A percentile compares a stretch with the other conserved stretches of the same genome.
Evolutionary conservation across 2,888 invertebrate species (phyloP).

Genomic region (Caenorhabditis sp.): DNA sequence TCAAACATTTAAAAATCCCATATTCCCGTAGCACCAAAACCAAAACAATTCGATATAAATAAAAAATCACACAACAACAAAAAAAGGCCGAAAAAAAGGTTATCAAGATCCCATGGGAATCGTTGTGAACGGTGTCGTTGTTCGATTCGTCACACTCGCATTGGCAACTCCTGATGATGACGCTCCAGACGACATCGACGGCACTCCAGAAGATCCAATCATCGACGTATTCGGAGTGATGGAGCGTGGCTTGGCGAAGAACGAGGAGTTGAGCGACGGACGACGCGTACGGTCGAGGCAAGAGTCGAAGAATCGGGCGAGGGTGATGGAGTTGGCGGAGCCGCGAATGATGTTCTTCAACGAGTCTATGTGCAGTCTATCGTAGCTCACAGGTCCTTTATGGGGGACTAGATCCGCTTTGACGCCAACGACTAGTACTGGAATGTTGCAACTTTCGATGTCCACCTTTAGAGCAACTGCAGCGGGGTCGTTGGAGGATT

Average conservation of each 20-base stretch:
- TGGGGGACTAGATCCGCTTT: conserved; percentile 88
- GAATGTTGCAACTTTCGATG: conserved; percentile 86
- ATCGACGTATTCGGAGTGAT: conserved; percentile 42
- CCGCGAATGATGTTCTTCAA: conserved; percentile 87
- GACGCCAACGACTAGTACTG: conserved; percentile 95
- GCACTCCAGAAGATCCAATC: not conserved
- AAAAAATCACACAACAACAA: not conserved
- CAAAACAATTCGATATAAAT: not conserved
- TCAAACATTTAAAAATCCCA: no score
- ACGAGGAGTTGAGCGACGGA: conserved; percentile 36
- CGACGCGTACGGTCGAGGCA: conserved; percentile 71
- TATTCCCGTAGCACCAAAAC: not conserved
- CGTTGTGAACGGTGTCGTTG: conserved; percentile 50
- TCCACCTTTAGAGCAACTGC: conserved; percentile 66
- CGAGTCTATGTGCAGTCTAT: conserved; percentile 76
- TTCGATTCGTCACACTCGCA: conserved; percentile 41
- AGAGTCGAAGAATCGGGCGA: conserved; percentile 86
- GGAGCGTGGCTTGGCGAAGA: conserved; percentile 20
- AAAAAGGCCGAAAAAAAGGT: not conserved
- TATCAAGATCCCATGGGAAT: conserved; percentile 48
- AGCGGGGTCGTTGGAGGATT: conserved; percentile 44
- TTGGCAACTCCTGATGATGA: not conserved
- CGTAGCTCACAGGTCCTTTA: conserved; percentile 69
- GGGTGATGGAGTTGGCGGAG: conserved; percentile 94
- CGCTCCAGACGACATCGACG: conserved; percentile 7